phyloP scores from a whole-genome alignment of 2,797 vertebrate species.

The Chaunax sp. region DNA sequence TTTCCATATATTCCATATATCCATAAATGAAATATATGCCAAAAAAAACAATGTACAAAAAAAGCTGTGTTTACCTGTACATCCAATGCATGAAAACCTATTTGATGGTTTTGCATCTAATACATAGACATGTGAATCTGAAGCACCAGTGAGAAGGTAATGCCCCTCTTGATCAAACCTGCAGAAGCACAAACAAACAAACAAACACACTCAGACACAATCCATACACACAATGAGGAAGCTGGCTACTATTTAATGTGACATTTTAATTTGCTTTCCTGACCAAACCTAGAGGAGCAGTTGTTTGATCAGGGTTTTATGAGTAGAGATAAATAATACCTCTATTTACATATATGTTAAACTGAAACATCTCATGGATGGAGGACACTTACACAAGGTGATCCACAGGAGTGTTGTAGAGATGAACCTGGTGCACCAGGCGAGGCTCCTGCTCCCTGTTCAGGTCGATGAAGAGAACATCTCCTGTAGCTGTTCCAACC shows the following conservation, averaged over 20 bases:
- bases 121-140: slow-evolving; percentile 86
- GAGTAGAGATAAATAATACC: neutral
- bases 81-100: slow-evolving; percentile 90
- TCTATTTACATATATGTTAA: no score
- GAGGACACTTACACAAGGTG: slow-evolving; percentile 87
- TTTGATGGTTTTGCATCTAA: slow-evolving; percentile 89
- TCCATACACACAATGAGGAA: no score
- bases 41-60: no score
- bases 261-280: no score
- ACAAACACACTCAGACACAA: no score
- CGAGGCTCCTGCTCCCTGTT: slow-evolving; percentile 74
- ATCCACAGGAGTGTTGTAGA: slow-evolving; percentile 83
- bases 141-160: slow-evolving; percentile 84
- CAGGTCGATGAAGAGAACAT: slow-evolving; percentile 86
- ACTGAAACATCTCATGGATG: no score
- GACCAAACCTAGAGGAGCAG: slow-evolving; percentile 84
- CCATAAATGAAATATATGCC: no score
- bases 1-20: no score
- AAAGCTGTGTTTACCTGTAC: slow-evolving; percentile 82
- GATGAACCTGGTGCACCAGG: slow-evolving; percentile 79
- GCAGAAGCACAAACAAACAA: no score
- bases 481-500: slow-evolving; percentile 86
- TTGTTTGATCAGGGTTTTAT: neutral
- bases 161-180: slow-evolving; percentile 89
- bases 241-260: no score